Evolutionary conservation across 1,140 invertebrate species (phyloP).

Genomic region (Drosophila chauvacae): DNA sequence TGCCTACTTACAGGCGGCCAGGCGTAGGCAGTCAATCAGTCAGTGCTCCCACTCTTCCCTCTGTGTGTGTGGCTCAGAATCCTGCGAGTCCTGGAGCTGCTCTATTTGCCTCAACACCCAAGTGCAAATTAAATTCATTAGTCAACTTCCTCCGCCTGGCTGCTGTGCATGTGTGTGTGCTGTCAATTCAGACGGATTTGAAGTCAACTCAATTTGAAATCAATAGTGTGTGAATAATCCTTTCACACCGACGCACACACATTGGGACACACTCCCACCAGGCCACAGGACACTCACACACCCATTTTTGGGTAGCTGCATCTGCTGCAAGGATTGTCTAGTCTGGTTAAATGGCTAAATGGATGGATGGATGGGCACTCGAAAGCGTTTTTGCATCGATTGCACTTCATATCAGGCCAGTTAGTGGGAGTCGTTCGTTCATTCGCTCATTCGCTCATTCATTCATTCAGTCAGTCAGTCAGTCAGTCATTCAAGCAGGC

Average conservation of each 20-base stretch:
- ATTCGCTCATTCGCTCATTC: slow-evolving; percentile 28
- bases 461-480: slow-evolving; percentile 21
- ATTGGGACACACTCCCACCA: no score
- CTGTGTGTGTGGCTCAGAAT: not conserved
- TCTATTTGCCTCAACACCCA: slow-evolving; percentile 80
- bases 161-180: slow-evolving; percentile 12
- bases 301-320: slow-evolving; percentile 25
- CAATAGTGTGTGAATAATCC: slow-evolving; percentile 83
- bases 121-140: slow-evolving; percentile 82
- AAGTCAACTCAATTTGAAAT: slow-evolving; percentile 83
- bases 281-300: not conserved
- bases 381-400: slow-evolving; percentile 82
- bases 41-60: not conserved
- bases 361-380: slow-evolving; percentile 45
- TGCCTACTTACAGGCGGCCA: slow-evolving; percentile 60
- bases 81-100: slow-evolving; percentile 53
- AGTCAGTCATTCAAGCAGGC: slow-evolving; percentile 48
- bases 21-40: slow-evolving; percentile 46
- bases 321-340: slow-evolving; percentile 57
- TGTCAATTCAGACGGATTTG: slow-evolving; percentile 82
- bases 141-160: slow-evolving; percentile 72
- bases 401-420: slow-evolving; percentile 77
- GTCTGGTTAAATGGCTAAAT: slow-evolving; percentile 19
- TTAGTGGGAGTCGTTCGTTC: slow-evolving; percentile 30
- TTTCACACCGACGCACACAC: slow-evolving; percentile 65